Conservation (phyloP, 2,797 vertebrate species). For the Perodicticus potto region DNA sequence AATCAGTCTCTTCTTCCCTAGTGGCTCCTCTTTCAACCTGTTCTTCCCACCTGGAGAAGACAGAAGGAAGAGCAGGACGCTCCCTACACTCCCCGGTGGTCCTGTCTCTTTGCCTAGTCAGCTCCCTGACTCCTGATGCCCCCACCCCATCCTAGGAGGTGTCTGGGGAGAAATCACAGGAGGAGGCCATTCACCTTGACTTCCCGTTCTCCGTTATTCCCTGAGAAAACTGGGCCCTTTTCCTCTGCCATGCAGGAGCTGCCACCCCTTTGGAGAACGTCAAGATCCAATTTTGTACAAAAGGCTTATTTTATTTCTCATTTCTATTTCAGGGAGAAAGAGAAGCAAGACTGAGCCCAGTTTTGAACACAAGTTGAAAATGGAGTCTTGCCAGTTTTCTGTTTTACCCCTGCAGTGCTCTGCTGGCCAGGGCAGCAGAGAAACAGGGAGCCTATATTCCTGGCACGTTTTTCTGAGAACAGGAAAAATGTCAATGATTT, state of each 20-base stretch:
- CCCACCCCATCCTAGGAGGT: background rate
- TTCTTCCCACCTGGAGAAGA: background rate
- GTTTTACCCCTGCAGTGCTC: background rate
- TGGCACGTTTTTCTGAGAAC: conserved; percentile 21
- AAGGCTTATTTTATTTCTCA: conserved; percentile 57
- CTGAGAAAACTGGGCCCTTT: conserved; percentile 31
- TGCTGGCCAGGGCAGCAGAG: background rate
- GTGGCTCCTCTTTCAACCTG: background rate
- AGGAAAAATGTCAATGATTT: conserved; percentile 59
- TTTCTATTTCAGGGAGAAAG: conserved; percentile 54
- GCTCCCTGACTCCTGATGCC: background rate
- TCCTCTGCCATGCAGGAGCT: background rate
- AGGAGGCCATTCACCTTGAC: background rate
- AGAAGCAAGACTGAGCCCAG: conserved; percentile 36
- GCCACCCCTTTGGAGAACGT: background rate
- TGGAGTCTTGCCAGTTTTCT: conserved; percentile 57
- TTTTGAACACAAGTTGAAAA: conserved; percentile 55
- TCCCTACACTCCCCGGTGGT: background rate
- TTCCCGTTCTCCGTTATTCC: background rate
- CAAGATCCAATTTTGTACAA: conserved; percentile 45
- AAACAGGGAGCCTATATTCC: conserved; percentile 27
- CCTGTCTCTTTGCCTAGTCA: background rate
- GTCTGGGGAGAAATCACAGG: background rate
- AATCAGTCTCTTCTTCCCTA: background rate
- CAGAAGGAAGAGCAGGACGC: background rate